Percentiles rank a stretch among this genome's conserved stretches.
These are phyloP conservation scores for Junco hyemalis DNA, from an alignment of 2,113 vertebrate species.

Conservation along the genomic window DNA sequence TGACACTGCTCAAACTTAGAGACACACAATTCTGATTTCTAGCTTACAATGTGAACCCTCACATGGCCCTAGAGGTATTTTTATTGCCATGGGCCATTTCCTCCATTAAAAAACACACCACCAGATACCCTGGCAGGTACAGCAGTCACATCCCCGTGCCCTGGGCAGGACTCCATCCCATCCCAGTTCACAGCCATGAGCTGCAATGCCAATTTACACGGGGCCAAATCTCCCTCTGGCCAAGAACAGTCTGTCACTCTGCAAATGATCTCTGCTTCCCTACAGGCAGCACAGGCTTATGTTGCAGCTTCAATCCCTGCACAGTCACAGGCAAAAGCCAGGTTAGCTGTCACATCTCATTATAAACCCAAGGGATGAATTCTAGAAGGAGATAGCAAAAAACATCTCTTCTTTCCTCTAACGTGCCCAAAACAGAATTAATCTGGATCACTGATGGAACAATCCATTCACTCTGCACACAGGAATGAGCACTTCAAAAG, in stretches of 20 bases:
- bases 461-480: neutral
- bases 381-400: neutral
- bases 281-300: neutral
- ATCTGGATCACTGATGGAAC: neutral
- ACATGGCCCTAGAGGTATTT: neutral
- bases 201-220: neutral
- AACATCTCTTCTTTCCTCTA: neutral
- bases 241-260: neutral
- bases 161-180: neutral
- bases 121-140: neutral
- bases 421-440: neutral
- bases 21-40: neutral
- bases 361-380: neutral
- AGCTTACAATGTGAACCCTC: neutral
- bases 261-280: neutral
- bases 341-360: neutral
- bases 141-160: neutral
- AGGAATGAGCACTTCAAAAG: constrained; percentile 14
- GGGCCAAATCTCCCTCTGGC: neutral
- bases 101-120: neutral
- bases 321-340: neutral
- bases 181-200: neutral
- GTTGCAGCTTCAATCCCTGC: neutral
- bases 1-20: neutral
- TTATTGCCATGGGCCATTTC: neutral